Conservation (phyloP, 2,113 vertebrate genomes). For the Hippoglossus stenolepis region DNA sequence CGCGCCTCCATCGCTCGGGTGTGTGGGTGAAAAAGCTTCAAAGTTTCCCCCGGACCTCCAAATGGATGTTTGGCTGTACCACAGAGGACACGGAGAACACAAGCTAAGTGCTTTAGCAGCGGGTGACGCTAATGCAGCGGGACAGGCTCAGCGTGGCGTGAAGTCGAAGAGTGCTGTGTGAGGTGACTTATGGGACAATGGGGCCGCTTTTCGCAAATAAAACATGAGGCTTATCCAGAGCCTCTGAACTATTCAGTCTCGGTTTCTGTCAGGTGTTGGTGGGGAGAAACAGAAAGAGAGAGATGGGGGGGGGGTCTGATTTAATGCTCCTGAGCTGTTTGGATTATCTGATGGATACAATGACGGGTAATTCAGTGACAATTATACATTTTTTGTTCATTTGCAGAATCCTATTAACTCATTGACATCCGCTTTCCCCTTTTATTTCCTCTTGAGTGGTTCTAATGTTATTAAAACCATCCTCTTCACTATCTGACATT, state of each 20-base stretch:
- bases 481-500: background rate
- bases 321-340: conserved; percentile 51
- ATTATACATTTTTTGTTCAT: background rate
- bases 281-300: conserved; percentile 27
- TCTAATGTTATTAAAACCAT: background rate
- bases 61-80: conserved; percentile 78
- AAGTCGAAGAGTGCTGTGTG: conserved; percentile 80
- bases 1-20: conserved; percentile 45
- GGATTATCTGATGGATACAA: conserved; percentile 48
- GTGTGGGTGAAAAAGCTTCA: conserved; percentile 73
- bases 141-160: conserved; percentile 76
- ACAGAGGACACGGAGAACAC: conserved; percentile 80
- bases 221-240: conserved; percentile 82
- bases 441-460: background rate
- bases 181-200: conserved; percentile 84
- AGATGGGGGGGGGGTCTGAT: conserved; percentile 40
- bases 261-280: conserved; percentile 73
- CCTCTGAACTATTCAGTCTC: conserved; percentile 66
- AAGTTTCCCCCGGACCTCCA: conserved; percentile 73
- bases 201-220: conserved; percentile 81
- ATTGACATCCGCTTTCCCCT: background rate
- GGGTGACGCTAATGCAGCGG: conserved; percentile 66
- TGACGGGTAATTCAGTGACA: conserved; percentile 30
- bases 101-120: conserved; percentile 75
- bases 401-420: conserved; percentile 10